phyloP scores from a whole-genome alignment of 2,888 invertebrate species.

The Trachelus iudaicus region DNA sequence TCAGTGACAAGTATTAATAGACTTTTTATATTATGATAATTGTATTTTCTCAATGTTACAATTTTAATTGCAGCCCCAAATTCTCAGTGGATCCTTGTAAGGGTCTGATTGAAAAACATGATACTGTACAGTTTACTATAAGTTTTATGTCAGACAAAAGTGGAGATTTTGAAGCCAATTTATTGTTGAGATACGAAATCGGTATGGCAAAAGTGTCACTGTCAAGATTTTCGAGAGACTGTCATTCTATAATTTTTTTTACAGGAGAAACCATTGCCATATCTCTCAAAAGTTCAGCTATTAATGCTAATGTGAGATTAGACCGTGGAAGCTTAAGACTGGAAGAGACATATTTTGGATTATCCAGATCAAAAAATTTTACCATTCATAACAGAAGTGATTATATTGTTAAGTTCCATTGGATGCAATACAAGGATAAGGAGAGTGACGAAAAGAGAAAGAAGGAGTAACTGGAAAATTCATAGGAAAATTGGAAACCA shows the following conservation, averaged over 20 bases:
- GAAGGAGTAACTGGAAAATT: conserved; percentile 34
- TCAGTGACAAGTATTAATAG: conserved; percentile 61
- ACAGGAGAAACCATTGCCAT: conserved; percentile 69
- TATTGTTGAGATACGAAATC: conserved; percentile 63
- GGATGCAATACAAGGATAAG: conserved; percentile 68
- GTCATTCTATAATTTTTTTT: not conserved
- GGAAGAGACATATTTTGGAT: conserved; percentile 71
- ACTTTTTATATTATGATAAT: not conserved
- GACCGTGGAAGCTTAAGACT: conserved; percentile 69
- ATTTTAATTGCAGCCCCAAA: conserved; percentile 50
- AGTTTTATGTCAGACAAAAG: conserved; percentile 67
- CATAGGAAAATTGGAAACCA: not conserved
- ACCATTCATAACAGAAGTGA: conserved; percentile 71
- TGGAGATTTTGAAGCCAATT: conserved; percentile 63
- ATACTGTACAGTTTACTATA: conserved; percentile 68
- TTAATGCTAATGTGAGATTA: conserved; percentile 67
- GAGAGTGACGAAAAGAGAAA: conserved; percentile 62
- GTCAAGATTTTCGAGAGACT: not conserved
- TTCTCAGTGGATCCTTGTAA: conserved; percentile 70
- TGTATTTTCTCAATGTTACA: conserved; percentile 6
- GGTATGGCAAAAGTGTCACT: conserved; percentile 36
- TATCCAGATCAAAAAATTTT: conserved; percentile 68
- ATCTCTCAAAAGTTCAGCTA: conserved; percentile 64
- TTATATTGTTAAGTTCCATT: conserved; percentile 69
- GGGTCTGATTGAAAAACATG: conserved; percentile 67